Evolutionary conservation across 2,888 invertebrate species (phyloP).

Genomic region (Himalopsyche anomala): DNA sequence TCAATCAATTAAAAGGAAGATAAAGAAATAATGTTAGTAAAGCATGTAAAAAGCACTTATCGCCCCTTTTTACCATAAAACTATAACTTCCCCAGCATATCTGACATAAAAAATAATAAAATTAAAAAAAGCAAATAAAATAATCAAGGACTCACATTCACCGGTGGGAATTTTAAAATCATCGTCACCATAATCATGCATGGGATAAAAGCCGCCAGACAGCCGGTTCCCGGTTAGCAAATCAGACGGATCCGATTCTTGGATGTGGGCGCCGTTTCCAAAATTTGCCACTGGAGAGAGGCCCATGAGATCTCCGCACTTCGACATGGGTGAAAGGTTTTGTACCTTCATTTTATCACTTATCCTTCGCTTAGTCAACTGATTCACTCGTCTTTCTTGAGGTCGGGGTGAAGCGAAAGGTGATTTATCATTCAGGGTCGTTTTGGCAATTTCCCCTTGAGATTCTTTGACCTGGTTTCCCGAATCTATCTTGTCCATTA

Average conservation of each 20-base stretch:
- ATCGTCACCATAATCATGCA: slow-evolving; percentile 52
- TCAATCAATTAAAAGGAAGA: not conserved
- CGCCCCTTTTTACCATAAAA: slow-evolving; percentile 1
- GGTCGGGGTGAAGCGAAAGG: slow-evolving; percentile 51
- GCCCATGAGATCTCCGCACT: slow-evolving; percentile 64
- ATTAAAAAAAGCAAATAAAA: slow-evolving; percentile 19
- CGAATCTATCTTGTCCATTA: not conserved
- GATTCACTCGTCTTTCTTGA: slow-evolving; percentile 51
- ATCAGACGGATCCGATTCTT: slow-evolving; percentile 45
- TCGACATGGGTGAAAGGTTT: slow-evolving; percentile 64
- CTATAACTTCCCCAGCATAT: not conserved
- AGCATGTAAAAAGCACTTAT: slow-evolving; percentile 44
- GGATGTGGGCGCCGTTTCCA: not conserved
- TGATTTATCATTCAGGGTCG: not conserved
- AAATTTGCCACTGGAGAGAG: slow-evolving; percentile 58
- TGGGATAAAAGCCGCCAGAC: slow-evolving; percentile 47
- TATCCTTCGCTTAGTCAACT: slow-evolving; percentile 50
- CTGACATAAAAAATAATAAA: slow-evolving; percentile 4
- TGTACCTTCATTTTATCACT: slow-evolving; percentile 48
- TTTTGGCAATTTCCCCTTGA: not conserved
- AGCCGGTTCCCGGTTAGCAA: slow-evolving; percentile 56
- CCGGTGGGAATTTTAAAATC: slow-evolving; percentile 60
- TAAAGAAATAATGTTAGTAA: slow-evolving; percentile 41
- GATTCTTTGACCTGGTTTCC: not conserved
- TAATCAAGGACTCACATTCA: slow-evolving; percentile 63